phyloP scores from a whole-genome alignment of 2,888 invertebrate genomes.

The Nomada flava region DNA sequence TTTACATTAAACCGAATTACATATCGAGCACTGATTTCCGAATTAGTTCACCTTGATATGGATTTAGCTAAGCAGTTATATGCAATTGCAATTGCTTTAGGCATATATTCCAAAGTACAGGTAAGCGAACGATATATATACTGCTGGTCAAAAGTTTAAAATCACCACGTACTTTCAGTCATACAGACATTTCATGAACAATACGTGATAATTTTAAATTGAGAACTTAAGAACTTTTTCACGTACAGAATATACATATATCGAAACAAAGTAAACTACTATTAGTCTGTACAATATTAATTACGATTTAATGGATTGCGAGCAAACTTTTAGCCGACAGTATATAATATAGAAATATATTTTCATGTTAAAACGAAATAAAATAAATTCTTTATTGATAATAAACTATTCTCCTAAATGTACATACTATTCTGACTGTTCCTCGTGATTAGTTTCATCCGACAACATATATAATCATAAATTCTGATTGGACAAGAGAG shows the following conservation, averaged over 20 bases:
- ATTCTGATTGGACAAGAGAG: conserved; percentile 73
- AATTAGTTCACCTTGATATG: conserved; percentile 65
- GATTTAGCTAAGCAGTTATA: conserved; percentile 72
- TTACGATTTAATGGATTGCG: too few species aligned
- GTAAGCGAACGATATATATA: conserved; percentile 52
- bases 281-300: too few species aligned
- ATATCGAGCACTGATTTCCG: conserved; percentile 68
- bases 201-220: too few species aligned
- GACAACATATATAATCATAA: conserved; percentile 64
- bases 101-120: conserved; percentile 70
- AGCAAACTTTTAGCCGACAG: too few species aligned
- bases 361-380: conserved; percentile 1
- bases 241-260: too few species aligned
- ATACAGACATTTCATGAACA: too few species aligned
- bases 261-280: too few species aligned
- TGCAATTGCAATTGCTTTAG: conserved; percentile 70
- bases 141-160: neutral
- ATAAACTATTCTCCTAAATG: neutral
- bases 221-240: too few species aligned
- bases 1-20: conserved; percentile 60
- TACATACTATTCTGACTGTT: neutral
- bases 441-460: conserved; percentile 42
- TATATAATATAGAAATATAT: neutral
- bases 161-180: too few species aligned
- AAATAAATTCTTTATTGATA: neutral